Percentiles rank a stretch among this genome's conserved stretches.
Conservation (phyloP, 2,113 vertebrate genomes). For the Ursus arctos region DNA sequence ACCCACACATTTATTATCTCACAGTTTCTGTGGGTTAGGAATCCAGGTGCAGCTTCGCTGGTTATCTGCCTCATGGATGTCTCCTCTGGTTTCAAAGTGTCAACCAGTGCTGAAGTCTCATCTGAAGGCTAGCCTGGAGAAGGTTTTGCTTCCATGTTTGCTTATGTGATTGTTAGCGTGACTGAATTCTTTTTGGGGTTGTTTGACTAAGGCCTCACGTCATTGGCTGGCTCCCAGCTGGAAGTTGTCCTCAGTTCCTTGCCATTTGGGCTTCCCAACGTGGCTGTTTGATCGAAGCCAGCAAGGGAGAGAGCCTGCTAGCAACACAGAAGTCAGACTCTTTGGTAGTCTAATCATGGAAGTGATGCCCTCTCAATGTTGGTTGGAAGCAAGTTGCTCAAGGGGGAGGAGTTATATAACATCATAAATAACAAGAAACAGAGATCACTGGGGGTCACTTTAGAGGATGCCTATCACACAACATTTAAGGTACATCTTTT, state of each 20-base stretch:
- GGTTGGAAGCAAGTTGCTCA: neutral
- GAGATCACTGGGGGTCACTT: neutral
- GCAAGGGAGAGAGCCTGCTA: neutral
- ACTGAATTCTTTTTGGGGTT: neutral
- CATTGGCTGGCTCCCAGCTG: neutral
- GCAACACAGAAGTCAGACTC: neutral
- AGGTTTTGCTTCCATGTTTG: neutral
- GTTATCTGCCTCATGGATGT: neutral
- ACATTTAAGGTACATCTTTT: neutral
- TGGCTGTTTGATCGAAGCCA: neutral
- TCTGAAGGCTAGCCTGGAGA: neutral
- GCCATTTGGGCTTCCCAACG: neutral
- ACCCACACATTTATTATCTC: neutral
- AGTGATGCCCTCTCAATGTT: neutral
- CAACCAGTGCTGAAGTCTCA: neutral
- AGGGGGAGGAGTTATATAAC: neutral
- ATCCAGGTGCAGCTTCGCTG: neutral
- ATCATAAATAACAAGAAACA: neutral
- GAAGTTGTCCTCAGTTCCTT: neutral
- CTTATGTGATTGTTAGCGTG: neutral
- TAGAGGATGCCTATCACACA: neutral
- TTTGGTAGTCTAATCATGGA: neutral
- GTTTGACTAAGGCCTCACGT: neutral
- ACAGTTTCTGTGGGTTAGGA: neutral
- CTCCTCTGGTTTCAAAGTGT: neutral